Percentiles rank a stretch among this genome's conserved stretches.
phyloP scores from a whole-genome alignment of 2,113 vertebrate species.

The Cochlearius cochlearius region DNA sequence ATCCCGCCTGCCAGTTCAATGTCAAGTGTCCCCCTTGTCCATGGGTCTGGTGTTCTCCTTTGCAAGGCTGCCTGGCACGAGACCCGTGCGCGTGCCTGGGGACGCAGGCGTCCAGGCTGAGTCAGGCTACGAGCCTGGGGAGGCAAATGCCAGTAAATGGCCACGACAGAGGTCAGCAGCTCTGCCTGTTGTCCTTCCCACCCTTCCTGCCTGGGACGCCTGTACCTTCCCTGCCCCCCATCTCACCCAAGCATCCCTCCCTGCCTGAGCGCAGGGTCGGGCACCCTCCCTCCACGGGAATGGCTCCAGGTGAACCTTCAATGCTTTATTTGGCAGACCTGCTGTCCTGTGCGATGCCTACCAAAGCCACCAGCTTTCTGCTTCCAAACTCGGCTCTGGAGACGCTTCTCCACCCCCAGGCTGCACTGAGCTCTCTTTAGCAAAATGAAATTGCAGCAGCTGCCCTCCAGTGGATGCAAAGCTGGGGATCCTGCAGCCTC shows the following conservation, averaged over 20 bases:
- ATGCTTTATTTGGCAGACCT: too few species aligned
- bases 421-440: not conserved
- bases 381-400: not conserved
- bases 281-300: not conserved
- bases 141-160: not conserved
- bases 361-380: not conserved
- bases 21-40: not conserved
- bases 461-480: not conserved
- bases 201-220: not conserved
- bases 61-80: not conserved
- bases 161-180: fast-evolving
- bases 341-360: not conserved
- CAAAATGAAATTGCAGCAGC: not conserved
- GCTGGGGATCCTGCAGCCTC: not conserved
- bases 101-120: fast-evolving
- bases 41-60: fast-evolving
- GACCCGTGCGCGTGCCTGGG: not conserved
- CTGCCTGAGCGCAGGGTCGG: not conserved
- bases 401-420: fast-evolving
- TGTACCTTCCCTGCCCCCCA: not conserved
- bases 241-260: not conserved
- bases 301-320: not conserved
- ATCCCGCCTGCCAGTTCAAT: not conserved
- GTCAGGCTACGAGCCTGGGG: not conserved
- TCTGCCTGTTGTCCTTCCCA: not conserved